Conservation (phyloP, 2,888 invertebrate species). For the Iphiclides podalirius region DNA sequence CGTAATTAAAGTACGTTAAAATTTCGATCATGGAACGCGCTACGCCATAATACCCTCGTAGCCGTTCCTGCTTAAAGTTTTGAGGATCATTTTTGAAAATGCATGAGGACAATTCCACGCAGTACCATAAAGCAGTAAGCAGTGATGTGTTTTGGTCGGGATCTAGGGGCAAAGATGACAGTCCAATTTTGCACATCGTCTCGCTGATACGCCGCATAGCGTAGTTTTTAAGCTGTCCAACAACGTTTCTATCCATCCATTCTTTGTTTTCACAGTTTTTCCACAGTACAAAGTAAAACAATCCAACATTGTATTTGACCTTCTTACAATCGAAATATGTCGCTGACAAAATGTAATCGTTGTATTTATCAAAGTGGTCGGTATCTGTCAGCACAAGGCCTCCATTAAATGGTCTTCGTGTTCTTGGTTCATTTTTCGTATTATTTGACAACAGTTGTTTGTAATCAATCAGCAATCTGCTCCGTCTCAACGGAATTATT, state of each 20-base stretch:
- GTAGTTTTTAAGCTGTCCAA: slow-evolving; percentile 43
- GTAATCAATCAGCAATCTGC: slow-evolving; percentile 29
- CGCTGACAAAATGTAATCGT: slow-evolving; percentile 46
- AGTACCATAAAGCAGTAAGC: slow-evolving; percentile 45
- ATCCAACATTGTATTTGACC: slow-evolving; percentile 40
- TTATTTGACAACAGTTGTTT: slow-evolving; percentile 24
- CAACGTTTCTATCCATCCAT: slow-evolving; percentile 49
- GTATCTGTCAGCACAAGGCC: slow-evolving; percentile 43
- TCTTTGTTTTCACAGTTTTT: slow-evolving; percentile 46
- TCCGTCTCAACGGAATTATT: slow-evolving; percentile 32
- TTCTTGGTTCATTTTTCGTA: slow-evolving; percentile 42
- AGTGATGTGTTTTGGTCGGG: slow-evolving; percentile 36
- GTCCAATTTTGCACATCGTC: slow-evolving; percentile 40
- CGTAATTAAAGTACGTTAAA: slow-evolving; percentile 36
- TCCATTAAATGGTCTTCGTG: slow-evolving; percentile 40
- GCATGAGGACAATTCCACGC: slow-evolving; percentile 40
- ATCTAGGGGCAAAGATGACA: slow-evolving; percentile 45
- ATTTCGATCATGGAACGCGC: slow-evolving; percentile 42
- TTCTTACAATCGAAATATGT: slow-evolving; percentile 46
- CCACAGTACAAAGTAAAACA: slow-evolving; percentile 47
- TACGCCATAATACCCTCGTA: slow-evolving; percentile 36
- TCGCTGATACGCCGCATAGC: slow-evolving; percentile 38
- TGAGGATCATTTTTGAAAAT: slow-evolving; percentile 40
- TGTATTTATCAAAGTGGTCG: slow-evolving; percentile 44
- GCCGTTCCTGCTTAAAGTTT: slow-evolving; percentile 38